phyloP scores from a whole-genome alignment of 2,113 vertebrate species.

The Pteropus alecto region DNA sequence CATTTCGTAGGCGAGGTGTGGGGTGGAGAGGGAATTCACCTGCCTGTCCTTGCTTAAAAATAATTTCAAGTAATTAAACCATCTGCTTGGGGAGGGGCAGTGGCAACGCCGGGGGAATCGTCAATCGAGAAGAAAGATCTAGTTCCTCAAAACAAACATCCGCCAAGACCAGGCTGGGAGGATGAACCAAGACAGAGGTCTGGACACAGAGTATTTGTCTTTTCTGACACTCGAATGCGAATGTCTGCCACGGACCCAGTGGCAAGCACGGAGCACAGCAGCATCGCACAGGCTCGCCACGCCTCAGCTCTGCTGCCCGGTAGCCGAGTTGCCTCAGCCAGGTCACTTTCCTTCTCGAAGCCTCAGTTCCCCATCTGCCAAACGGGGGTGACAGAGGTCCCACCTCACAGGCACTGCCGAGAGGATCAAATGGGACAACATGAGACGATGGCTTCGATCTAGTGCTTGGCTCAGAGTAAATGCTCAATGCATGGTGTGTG shows the following conservation, averaged over 20 bases:
- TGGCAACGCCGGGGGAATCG: neutral
- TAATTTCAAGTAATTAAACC: constrained; percentile 65
- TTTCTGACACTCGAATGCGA: constrained; percentile 2
- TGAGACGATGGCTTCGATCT: neutral
- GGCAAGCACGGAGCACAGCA: neutral
- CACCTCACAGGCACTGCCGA: neutral
- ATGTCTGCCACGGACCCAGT: neutral
- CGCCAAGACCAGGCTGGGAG: constrained; percentile 12
- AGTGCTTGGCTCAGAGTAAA: neutral
- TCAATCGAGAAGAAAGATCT: constrained; percentile 29
- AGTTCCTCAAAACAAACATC: constrained; percentile 15
- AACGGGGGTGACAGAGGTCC: neutral
- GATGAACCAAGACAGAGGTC: constrained; percentile 44
- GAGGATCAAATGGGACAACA: neutral
- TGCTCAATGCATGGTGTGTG: neutral
- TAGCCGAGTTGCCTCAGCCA: neutral
- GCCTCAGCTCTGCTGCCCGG: neutral
- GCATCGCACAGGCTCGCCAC: neutral
- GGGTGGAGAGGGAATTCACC: constrained; percentile 61
- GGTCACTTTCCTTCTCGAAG: neutral
- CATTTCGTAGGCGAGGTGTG: constrained; percentile 37
- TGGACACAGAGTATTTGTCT: constrained; percentile 42
- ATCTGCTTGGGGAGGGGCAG: constrained; percentile 47
- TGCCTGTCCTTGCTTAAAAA: constrained; percentile 63
- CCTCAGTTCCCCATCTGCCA: neutral